These are phyloP conservation scores for Mergus octosetaceus DNA, from an alignment of 2,797 vertebrate genomes.

Conservation along the genomic window DNA sequence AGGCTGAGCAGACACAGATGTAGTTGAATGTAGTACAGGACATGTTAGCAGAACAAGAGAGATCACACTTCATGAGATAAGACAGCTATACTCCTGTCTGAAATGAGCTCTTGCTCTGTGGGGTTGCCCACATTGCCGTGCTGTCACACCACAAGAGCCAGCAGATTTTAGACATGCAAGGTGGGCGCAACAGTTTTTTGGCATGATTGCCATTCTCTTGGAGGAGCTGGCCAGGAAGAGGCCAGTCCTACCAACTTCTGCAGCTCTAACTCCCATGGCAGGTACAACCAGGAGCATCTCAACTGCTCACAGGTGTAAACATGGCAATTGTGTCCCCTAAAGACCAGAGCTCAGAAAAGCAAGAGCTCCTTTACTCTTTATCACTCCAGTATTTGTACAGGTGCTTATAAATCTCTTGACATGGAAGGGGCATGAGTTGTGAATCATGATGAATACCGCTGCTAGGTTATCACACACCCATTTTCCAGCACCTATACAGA, in stretches of 20 bases:
- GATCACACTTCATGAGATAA: neutral
- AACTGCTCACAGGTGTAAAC: neutral
- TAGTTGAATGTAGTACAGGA: neutral
- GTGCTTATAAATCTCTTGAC: neutral
- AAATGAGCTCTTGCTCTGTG: neutral
- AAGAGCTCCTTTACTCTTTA: neutral
- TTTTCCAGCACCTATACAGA: neutral
- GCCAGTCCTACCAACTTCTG: neutral
- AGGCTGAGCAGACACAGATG: neutral
- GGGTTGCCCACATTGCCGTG: neutral
- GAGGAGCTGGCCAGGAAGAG: neutral
- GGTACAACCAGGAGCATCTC: neutral
- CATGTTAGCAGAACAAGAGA: neutral
- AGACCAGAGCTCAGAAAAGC: neutral
- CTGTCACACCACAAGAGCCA: neutral
- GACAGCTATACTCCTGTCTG: neutral
- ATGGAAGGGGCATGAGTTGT: neutral
- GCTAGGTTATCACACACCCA: neutral
- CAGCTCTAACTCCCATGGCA: neutral
- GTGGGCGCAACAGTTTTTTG: neutral
- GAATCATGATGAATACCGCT: neutral
- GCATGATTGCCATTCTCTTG: neutral
- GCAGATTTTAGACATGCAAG: rapidly evolving
- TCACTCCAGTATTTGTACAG: neutral
- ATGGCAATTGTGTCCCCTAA: neutral